Conservation (phyloP, 2,888 invertebrate species). For the Hetaerina titia region DNA sequence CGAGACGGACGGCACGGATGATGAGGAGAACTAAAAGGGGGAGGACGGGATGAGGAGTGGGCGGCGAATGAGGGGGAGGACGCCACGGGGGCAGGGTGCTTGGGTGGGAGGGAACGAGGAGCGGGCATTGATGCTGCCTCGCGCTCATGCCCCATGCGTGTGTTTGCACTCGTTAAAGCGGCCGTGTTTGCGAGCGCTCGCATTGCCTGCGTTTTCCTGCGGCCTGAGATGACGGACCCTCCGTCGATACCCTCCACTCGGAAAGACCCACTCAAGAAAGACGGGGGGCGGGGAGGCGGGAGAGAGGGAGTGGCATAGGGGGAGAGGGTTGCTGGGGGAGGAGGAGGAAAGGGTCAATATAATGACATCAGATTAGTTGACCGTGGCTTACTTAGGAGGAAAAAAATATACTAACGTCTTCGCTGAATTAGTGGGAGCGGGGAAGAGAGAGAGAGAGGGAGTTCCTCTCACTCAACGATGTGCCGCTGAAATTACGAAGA, state of each 20-base stretch:
- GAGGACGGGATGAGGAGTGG: constrained; percentile 69
- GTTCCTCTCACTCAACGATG: not conserved
- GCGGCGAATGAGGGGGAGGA: constrained; percentile 50
- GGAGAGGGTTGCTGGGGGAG: constrained; percentile 45
- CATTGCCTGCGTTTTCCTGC: not conserved
- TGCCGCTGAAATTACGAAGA: constrained; percentile 23
- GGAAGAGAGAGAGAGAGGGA: not conserved
- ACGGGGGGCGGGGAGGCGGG: constrained; percentile 71
- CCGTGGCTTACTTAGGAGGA: constrained; percentile 48
- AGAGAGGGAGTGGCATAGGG: constrained; percentile 69
- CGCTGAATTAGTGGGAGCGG: constrained; percentile 22
- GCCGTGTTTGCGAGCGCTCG: not conserved
- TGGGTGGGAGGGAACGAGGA: constrained; percentile 71
- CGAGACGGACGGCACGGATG: constrained; percentile 25
- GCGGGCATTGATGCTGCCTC: constrained; percentile 59
- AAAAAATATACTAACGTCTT: not conserved
- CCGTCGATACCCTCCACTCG: not conserved
- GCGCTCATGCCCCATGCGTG: not conserved
- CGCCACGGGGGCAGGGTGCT: not conserved
- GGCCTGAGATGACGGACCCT: not conserved
- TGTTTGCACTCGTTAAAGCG: not conserved
- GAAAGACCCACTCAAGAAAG: constrained; percentile 2
- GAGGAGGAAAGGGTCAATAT: constrained; percentile 28
- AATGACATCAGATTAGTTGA: constrained; percentile 49
- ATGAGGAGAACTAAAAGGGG: constrained; percentile 71